Evolutionary conservation across 1,140 invertebrate species (phyloP).

Genomic region (Matsumurasca onukii): DNA sequence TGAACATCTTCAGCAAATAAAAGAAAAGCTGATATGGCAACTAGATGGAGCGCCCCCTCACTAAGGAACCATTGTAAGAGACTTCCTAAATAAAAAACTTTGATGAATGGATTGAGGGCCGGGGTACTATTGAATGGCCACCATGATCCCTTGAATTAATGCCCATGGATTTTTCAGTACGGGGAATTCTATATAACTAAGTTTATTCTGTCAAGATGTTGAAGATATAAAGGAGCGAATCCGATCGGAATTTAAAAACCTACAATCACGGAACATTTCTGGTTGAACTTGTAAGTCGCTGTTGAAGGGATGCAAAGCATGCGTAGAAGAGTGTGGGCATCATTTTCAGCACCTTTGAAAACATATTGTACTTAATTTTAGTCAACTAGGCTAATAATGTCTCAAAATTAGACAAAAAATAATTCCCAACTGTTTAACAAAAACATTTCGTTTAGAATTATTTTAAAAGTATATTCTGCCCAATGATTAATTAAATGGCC

Average conservation of each 20-base stretch:
- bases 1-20: no score
- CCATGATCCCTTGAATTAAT: neutral
- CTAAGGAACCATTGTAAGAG: slow-evolving; percentile 2
- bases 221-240: neutral
- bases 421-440: neutral
- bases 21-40: slow-evolving; percentile 2
- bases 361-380: neutral
- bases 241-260: no score
- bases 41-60: neutral
- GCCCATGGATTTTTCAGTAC: neutral
- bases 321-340: no score
- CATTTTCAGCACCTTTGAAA: neutral
- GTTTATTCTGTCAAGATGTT: slow-evolving; percentile 2
- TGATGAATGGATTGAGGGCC: no score
- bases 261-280: no score
- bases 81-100: neutral
- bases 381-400: neutral
- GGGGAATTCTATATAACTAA: neutral
- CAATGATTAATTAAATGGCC: no score
- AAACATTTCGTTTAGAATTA: no score
- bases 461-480: no score
- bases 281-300: no score
- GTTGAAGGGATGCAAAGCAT: no score
- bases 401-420: neutral
- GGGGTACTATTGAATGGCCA: neutral